Evolutionary conservation across 2,888 invertebrate genomes (phyloP).

Genomic region (Diogma glabrata): DNA sequence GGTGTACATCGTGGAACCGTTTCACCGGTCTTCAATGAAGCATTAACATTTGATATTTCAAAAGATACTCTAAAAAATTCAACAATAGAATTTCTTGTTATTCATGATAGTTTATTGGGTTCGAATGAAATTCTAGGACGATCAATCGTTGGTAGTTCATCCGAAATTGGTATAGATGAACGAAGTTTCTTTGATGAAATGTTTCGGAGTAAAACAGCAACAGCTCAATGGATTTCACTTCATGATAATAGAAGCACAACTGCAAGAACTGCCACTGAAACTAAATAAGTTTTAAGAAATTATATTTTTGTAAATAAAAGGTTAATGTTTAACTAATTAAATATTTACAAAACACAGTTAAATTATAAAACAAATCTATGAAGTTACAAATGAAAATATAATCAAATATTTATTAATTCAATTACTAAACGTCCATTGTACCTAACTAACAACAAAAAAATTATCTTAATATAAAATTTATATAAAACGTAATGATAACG

Average conservation of each 20-base stretch:
- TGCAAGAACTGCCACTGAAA: no score
- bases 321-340: no score
- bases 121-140: slow-evolving; percentile 42
- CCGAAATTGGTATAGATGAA: slow-evolving; percentile 37
- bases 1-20: slow-evolving; percentile 78
- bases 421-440: no score
- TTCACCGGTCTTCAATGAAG: slow-evolving; percentile 86
- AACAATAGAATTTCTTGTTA: slow-evolving; percentile 45
- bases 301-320: no score
- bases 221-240: slow-evolving; percentile 46
- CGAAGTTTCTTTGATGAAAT: slow-evolving; percentile 44
- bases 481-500: no score
- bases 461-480: no score
- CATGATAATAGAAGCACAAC: slow-evolving; percentile 35
- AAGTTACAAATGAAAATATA: no score
- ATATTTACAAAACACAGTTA: no score
- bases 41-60: slow-evolving; percentile 84
- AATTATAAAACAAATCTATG: no score
- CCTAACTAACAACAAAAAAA: no score
- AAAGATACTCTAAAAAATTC: slow-evolving; percentile 44
- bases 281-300: no score
- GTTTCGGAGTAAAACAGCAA: slow-evolving; percentile 44
- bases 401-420: no score
- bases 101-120: slow-evolving; percentile 49
- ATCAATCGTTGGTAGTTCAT: slow-evolving; percentile 40